phyloP scores from a whole-genome alignment of 2,113 vertebrate species.

The Cryptomyrus ogoouensis region DNA sequence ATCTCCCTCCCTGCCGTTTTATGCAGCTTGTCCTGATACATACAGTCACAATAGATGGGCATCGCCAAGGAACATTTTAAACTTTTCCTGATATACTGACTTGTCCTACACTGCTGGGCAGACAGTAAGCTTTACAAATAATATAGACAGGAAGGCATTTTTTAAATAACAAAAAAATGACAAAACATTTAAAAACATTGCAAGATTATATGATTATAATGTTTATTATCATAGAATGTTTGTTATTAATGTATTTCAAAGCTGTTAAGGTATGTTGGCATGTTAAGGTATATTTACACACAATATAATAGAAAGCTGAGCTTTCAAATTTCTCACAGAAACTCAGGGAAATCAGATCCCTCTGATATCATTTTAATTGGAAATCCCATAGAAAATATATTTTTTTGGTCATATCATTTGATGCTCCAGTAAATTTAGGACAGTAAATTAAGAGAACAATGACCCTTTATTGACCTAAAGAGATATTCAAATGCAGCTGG shows the following conservation, averaged over 20 bases:
- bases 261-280: neutral
- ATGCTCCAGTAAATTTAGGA: neutral
- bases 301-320: neutral
- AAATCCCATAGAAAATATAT: neutral
- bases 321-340: neutral
- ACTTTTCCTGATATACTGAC: neutral
- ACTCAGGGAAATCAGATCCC: neutral
- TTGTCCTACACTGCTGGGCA: constrained; percentile 22
- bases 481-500: neutral
- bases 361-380: neutral
- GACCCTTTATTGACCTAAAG: neutral
- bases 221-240: neutral
- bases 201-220: neutral
- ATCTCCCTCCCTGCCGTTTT: neutral
- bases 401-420: neutral
- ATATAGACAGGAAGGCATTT: neutral
- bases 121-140: neutral
- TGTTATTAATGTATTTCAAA: neutral
- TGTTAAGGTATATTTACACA: neutral
- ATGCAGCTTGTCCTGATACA: neutral
- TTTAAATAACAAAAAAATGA: neutral
- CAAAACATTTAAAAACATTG: neutral
- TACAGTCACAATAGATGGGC: neutral
- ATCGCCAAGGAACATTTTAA: neutral
- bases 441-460: neutral